Evolutionary conservation across 1,140 invertebrate species (phyloP), one percentile per base, ranked within the genome.

Genomic region (Dreissena rostriformis): DNA sequence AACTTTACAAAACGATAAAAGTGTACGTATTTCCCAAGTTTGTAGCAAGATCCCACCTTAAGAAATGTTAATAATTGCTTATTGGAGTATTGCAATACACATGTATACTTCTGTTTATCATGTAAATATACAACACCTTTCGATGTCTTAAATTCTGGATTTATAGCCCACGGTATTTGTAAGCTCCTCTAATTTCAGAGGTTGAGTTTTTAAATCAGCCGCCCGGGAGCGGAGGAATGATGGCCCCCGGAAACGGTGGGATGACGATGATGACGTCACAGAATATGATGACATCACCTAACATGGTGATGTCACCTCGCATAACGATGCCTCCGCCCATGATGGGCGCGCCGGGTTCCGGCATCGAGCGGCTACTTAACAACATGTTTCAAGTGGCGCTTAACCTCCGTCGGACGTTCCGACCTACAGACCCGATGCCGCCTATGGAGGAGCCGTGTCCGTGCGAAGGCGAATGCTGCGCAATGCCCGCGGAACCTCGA

Each of bases 381-480:
- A 79, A 79, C 24, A 79, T 79, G 63, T 7, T 66, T 6, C 65
- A 66, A 14, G 67, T 79, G 76, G 65, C 65, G 17, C 65, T 79
- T 0, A 24, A 52, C 17, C 22, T 79, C 7, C 49, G 76, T 11
- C 15, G 66, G 53, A 79, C 70, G 52, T 70, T 67, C 53, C 29
- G 76, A 17, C 15, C 67, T 24, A 49, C 19, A 14, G 17, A n/a
- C n/a, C 76, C 65, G n/a, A 17, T 70, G 8, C 78, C 67, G 28
- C 19, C 49, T 1, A 82, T 82, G 80, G 80, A 82, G 22, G 80
- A 82, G 26, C 80, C 80, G 55, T 82, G 80, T 51, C 80, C 80
- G 1, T 82, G 80, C 65, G 80, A 63, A 26, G 80, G 49, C 1
- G 80, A 82, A 7, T 82, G 80, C 39, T 82, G 80, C 57, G 0